Evolutionary conservation across 2,113 vertebrate species (phyloP).

Genomic region (Salvelinus alpinus): DNA sequence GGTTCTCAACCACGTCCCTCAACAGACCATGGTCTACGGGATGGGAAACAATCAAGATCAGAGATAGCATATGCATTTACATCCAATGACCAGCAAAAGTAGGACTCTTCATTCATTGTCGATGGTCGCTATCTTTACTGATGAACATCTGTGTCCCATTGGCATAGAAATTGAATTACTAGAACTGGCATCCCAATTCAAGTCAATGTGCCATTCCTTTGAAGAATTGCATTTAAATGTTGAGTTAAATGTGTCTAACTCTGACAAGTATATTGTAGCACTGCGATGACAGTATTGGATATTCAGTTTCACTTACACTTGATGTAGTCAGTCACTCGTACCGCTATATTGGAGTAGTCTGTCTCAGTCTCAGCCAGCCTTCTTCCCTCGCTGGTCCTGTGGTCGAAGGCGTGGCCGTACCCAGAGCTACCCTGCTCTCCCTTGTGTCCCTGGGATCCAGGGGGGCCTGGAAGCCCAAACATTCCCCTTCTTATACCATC

Average conservation of each 20-base stretch:
- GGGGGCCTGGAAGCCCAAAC: conserved; percentile 75
- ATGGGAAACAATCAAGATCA: not conserved
- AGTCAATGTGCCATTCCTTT: not conserved
- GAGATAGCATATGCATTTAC: not conserved
- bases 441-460: conserved; percentile 81
- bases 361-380: conserved; percentile 49
- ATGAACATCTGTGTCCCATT: no score
- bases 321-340: conserved; percentile 83
- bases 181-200: no score
- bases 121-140: no score
- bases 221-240: no score
- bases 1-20: conserved; percentile 57
- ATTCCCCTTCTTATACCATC: conserved; percentile 69
- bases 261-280: not conserved
- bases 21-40: conserved; percentile 79
- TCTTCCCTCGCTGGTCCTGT: conserved; percentile 11
- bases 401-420: not conserved
- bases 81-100: not conserved
- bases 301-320: conserved; percentile 75
- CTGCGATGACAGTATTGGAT: not conserved
- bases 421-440: conserved; percentile 63
- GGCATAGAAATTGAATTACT: no score
- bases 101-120: not conserved
- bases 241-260: no score
- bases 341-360: conserved; percentile 81